Conservation (phyloP, 2,113 vertebrate species). For the Tragelaphus buxtoni region DNA sequence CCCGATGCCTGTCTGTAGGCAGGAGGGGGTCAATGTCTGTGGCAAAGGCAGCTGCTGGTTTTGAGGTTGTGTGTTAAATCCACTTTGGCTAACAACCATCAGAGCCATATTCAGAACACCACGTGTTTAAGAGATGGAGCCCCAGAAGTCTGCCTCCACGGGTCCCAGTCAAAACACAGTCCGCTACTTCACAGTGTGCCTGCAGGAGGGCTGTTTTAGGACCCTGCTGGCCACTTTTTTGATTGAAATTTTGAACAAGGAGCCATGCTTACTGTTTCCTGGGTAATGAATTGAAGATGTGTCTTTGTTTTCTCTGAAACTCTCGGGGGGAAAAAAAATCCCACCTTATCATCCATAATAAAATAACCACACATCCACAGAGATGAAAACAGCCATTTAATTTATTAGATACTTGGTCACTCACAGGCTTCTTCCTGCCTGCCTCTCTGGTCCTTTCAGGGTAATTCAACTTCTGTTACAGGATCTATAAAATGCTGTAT, state of each 20-base stretch:
- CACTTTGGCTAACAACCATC: neutral
- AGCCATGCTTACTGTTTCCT: neutral
- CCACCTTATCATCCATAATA: neutral
- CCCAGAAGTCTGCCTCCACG: neutral
- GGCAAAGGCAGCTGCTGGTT: constrained; percentile 68
- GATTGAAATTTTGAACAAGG: neutral
- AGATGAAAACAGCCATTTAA: neutral
- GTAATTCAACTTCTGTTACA: neutral
- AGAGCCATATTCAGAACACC: constrained; percentile 23
- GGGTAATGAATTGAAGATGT: neutral
- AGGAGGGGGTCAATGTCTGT: constrained; percentile 55
- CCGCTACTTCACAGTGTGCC: neutral
- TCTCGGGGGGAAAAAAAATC: accelerated
- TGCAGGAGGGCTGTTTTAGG: neutral
- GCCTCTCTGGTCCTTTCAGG: neutral
- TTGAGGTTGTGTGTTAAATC: constrained; percentile 58
- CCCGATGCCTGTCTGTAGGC: neutral
- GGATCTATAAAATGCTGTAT: neutral
- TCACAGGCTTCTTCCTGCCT: neutral
- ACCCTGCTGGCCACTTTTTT: neutral
- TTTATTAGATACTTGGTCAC: neutral
- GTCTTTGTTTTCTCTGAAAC: neutral
- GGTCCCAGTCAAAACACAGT: constrained; percentile 60
- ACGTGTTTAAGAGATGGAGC: constrained; percentile 44
- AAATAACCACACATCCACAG: neutral